These are phyloP conservation scores for Peromyscus melanophrys DNA, from an alignment of 2,797 vertebrate genomes.

Conservation along the genomic window DNA sequence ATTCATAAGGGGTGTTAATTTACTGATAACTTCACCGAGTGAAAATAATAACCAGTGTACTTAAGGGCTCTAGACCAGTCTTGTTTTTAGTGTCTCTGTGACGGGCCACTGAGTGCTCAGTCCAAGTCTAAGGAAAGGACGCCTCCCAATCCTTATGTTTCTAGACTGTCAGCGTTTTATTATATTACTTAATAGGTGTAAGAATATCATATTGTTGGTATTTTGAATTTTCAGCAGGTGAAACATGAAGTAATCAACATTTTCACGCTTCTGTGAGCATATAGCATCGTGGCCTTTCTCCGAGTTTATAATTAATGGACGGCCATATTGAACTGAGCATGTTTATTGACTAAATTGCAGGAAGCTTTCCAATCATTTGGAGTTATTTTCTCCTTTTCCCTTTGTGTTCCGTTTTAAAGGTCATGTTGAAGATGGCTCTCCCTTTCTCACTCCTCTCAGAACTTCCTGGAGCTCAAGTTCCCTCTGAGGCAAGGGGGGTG, in stretches of 20 bases:
- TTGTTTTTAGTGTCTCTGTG: constrained; percentile 37
- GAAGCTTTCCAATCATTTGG: constrained; percentile 41
- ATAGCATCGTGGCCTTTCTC: constrained; percentile 6
- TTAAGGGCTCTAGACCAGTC: not conserved
- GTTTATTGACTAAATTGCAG: constrained; percentile 60
- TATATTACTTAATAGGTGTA: not conserved
- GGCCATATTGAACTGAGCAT: not conserved
- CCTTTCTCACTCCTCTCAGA: not conserved
- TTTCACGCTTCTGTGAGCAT: not conserved
- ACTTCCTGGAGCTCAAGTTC: not conserved
- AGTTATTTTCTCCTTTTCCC: not conserved
- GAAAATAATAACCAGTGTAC: constrained; percentile 40
- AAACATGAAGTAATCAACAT: constrained; percentile 46
- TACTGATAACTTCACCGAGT: constrained; percentile 29
- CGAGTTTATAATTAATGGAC: constrained; percentile 44
- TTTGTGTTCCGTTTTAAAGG: constrained; percentile 57
- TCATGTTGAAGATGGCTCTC: not conserved
- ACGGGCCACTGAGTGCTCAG: not conserved
- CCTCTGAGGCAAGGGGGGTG: not conserved
- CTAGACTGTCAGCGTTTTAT: not conserved
- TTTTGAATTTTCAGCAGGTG: constrained; percentile 17
- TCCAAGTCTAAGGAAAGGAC: not conserved
- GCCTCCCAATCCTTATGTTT: not conserved
- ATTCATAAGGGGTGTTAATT: not conserved
- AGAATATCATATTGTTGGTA: not conserved